Conservation (phyloP, 2,113 vertebrate species). For the Siphamia tubifer region DNA sequence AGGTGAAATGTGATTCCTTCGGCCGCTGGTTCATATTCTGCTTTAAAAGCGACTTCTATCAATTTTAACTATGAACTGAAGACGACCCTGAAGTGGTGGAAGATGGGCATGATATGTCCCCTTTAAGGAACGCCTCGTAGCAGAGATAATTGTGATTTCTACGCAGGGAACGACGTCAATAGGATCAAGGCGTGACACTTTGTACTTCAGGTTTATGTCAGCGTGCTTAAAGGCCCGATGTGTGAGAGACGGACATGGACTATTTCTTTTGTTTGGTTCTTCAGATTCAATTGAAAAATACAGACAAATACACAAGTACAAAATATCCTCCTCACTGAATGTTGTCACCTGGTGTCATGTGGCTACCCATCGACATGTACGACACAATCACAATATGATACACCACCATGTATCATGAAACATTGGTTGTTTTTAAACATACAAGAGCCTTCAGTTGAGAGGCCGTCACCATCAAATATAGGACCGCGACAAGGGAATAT, state of each 20-base stretch:
- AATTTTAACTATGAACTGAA: too few relatives aligned
- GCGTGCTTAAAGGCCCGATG: constrained; percentile 45
- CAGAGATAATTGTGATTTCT: too few relatives aligned
- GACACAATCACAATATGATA: constrained; percentile 87
- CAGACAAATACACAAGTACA: constrained; percentile 73
- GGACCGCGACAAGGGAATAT: constrained; percentile 62
- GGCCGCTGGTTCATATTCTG: too few relatives aligned
- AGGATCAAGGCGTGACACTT: constrained; percentile 21
- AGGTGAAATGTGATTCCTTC: too few relatives aligned
- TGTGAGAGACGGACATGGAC: constrained; percentile 43
- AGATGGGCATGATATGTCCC: too few relatives aligned
- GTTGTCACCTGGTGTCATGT: constrained; percentile 72
- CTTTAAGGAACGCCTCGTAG: constrained; percentile 25
- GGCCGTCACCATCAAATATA: constrained; percentile 68
- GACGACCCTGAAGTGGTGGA: too few relatives aligned
- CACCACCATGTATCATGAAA: constrained; percentile 78
- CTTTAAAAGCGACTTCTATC: too few relatives aligned
- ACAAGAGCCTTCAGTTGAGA: constrained; percentile 80
- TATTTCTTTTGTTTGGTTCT: constrained; percentile 28
- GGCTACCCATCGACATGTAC: constrained; percentile 83
- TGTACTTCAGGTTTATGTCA: constrained; percentile 4
- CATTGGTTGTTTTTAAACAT: constrained; percentile 82
- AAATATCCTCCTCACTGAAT: constrained; percentile 75
- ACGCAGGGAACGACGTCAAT: background rate
- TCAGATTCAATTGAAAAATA: constrained; percentile 64